Evolutionary conservation across 2,797 vertebrate genomes (phyloP), one percentile per base, ranked within the genome.

Genomic region (Gadopsis marmoratus): DNA sequence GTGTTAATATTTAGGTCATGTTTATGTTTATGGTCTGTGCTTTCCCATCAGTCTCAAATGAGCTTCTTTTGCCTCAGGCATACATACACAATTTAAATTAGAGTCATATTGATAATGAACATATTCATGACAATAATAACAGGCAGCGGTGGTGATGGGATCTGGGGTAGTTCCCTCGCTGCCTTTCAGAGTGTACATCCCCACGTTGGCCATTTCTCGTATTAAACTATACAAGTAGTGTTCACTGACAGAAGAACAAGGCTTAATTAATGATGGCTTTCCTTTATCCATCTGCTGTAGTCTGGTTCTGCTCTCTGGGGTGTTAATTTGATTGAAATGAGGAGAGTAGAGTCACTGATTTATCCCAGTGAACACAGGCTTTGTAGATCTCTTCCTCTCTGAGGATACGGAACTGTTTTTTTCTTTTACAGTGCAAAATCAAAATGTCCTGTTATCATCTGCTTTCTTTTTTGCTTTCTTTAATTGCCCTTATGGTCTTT

Each of bases 271-370:
- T 82, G 78, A 84, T 70, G 71, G 69, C 60, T 78, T 63, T 81
- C 47, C 55, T 82, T 79, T 63, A 73, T 89, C 83, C 83, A 35
- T 66, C 84, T 83, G 87, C 79, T 86, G 68, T 51, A 76, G 81
- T 58, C 45, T 79, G 75, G 71, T 60, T 70, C 76, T 63, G 64
- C 48, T 84, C 84, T 83, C 76, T 51, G 68, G 71, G 79, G 62
- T 71, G 56, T 55, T 70, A 76, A 56, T n/a, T 31, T 73, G 62
- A 65, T 35, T 48, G 39, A 83, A 83, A 87, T 75, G 60, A 71
- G 62, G n/a, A 58, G 54, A 76, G 19, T 0, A 9, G 53, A 74
- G 50, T 54, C n/a, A 1, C 68, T 71, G 77, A 78, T 56, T 79
- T 58, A 71, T 43, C 48, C 33, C 55, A 13, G 7, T 39, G 35